These are phyloP conservation scores for Drosophila antonietae DNA, from an alignment of 2,888 invertebrate genomes.

Conservation along the genomic window DNA sequence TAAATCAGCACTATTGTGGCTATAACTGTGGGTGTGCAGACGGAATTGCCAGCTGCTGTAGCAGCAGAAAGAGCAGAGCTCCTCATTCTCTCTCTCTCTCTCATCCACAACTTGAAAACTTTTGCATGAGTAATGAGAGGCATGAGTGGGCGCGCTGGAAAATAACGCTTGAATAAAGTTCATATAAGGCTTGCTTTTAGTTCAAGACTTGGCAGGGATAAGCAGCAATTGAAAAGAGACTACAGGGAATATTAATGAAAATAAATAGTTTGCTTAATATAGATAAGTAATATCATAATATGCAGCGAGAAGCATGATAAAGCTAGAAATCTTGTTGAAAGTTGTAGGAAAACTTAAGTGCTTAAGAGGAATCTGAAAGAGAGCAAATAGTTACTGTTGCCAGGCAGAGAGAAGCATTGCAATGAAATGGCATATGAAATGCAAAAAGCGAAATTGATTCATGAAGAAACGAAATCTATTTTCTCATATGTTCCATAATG, in stretches of 20 bases:
- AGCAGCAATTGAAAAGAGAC: constrained; percentile 5
- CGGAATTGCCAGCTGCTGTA: constrained; percentile 3
- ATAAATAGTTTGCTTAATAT: not conserved
- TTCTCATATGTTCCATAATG: not conserved
- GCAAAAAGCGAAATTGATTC: not conserved
- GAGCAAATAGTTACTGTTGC: not conserved
- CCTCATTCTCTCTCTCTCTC: not conserved
- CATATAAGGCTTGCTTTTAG: not conserved
- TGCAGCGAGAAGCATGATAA: not conserved
- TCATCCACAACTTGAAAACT: not conserved
- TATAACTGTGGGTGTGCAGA: constrained; percentile 18
- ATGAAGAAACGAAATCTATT: not conserved
- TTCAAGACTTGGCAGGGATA: not conserved
- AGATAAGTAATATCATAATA: not conserved
- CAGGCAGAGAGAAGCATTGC: not conserved
- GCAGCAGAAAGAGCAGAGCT: not conserved
- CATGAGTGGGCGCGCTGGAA: not conserved
- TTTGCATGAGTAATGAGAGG: constrained; percentile 47
- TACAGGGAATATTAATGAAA: constrained; percentile 1
- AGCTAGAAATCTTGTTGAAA: not conserved
- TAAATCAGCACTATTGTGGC: constrained; percentile 68
- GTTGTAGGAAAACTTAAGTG: not conserved
- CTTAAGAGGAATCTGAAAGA: not conserved
- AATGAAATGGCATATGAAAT: not conserved
- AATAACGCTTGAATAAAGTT: constrained; percentile 17